Percentiles rank a stretch among this genome's conserved stretches.
phyloP scores from a whole-genome alignment of 2,888 invertebrate species.

The Agrenia bidenticulata region DNA sequence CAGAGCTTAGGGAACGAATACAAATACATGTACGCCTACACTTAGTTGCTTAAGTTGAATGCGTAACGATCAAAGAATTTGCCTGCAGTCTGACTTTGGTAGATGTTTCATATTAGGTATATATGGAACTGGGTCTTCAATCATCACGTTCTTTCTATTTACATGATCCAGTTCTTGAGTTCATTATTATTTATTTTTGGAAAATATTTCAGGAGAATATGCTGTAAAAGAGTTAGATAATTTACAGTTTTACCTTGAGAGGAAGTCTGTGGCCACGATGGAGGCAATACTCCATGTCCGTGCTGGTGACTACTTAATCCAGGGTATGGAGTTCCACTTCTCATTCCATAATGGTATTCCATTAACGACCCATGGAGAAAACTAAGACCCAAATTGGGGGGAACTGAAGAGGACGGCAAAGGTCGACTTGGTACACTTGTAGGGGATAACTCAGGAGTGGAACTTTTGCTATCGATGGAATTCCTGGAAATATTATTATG shows the following conservation, averaged over 20 bases:
- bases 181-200: no score
- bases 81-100: no score
- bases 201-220: no score
- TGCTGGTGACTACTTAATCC: neutral
- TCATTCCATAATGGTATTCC: constrained; percentile 24
- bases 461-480: neutral
- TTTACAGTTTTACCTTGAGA: constrained; percentile 50
- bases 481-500: neutral
- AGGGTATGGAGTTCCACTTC: constrained; percentile 12
- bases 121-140: no score
- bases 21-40: no score
- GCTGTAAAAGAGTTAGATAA: no score
- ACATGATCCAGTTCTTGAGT: no score
- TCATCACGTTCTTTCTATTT: no score
- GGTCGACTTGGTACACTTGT: constrained; percentile 34
- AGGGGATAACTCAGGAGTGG: constrained; percentile 6
- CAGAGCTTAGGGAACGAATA: no score
- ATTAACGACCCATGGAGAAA: constrained; percentile 17
- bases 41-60: no score
- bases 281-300: constrained; percentile 20
- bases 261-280: constrained; percentile 16
- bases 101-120: no score
- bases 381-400: constrained; percentile 34
- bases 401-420: constrained; percentile 41
- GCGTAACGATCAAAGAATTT: no score